Conservation (phyloP, 2,113 vertebrate species). For the Larimichthys crocea region DNA sequence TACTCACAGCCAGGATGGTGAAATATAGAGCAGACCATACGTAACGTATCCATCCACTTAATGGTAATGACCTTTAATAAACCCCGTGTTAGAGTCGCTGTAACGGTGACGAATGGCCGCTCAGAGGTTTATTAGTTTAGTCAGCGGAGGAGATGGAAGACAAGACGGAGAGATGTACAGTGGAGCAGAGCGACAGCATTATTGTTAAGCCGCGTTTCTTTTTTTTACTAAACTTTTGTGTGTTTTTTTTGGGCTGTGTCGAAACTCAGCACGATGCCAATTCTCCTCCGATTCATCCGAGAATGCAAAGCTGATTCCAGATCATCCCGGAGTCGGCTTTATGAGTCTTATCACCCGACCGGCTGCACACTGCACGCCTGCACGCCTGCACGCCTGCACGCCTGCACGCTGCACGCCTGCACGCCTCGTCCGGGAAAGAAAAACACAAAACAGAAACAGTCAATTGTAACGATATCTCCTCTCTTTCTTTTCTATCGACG, state of each 20-base stretch:
- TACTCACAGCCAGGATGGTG: slow-evolving; percentile 44
- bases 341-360: slow-evolving; percentile 64
- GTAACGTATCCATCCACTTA: slow-evolving; percentile 71
- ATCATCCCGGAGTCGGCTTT: slow-evolving; percentile 58
- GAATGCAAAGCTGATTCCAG: slow-evolving; percentile 59
- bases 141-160: slow-evolving; percentile 41
- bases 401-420: too few relatives aligned
- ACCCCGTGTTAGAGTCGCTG: slow-evolving; percentile 56
- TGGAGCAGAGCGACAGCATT: neutral
- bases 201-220: neutral
- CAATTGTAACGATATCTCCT: slow-evolving; percentile 71
- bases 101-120: slow-evolving; percentile 65
- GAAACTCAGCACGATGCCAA: slow-evolving; percentile 41
- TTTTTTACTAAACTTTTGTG: neutral
- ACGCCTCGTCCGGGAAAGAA: slow-evolving; percentile 16
- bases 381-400: too few relatives aligned
- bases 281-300: slow-evolving; percentile 48
- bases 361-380: neutral
- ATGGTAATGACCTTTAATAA: slow-evolving; percentile 78
- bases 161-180: slow-evolving; percentile 27
- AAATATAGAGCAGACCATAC: slow-evolving; percentile 58
- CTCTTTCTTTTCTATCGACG: slow-evolving; percentile 70
- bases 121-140: slow-evolving; percentile 62
- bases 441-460: slow-evolving; percentile 66
- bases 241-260: slow-evolving; percentile 16